A percentile compares a stretch with the other conserved stretches of the same genome.
phyloP scores from a whole-genome alignment of 2,113 vertebrate genomes.

The Silurus glanis region DNA sequence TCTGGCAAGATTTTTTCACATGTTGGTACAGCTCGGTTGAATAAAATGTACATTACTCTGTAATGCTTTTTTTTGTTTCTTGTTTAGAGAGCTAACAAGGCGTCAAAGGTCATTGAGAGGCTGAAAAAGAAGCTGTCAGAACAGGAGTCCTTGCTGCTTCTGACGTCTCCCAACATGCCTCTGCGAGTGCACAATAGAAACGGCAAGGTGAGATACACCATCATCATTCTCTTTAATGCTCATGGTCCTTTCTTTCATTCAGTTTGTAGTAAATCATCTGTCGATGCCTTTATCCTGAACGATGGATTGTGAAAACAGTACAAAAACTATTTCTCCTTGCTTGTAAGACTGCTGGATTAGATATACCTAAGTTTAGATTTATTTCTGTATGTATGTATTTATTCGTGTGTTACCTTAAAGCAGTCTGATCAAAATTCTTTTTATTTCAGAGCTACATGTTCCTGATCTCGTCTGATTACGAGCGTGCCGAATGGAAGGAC shows the following conservation, averaged over 20 bases:
- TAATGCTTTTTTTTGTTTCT: conserved; percentile 10
- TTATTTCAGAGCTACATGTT: conserved; percentile 85
- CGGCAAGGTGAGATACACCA: conserved; percentile 81
- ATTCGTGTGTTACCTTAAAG: background rate
- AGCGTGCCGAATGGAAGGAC: conserved; percentile 94
- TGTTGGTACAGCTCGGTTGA: background rate
- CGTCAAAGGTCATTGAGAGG: conserved; percentile 88
- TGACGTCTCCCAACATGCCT: conserved; percentile 91
- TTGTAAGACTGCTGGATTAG: background rate
- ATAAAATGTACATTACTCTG: background rate
- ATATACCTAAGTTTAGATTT: background rate
- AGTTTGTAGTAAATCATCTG: background rate
- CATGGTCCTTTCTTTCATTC: background rate
- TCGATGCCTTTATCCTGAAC: background rate
- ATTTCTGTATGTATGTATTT: background rate
- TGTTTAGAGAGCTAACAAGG: conserved; percentile 90
- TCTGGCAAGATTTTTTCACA: background rate
- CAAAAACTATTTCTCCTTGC: background rate
- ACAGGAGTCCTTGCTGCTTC: conserved; percentile 90
- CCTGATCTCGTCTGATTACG: conserved; percentile 94
- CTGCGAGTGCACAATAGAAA: conserved; percentile 88
- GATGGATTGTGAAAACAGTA: background rate
- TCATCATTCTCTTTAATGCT: no score
- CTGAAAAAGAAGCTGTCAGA: conserved; percentile 95
- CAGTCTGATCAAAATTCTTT: background rate